Base-by-base conservation (phyloP, 2,888 invertebrate species). In the Isotomurus palustris region DNA sequence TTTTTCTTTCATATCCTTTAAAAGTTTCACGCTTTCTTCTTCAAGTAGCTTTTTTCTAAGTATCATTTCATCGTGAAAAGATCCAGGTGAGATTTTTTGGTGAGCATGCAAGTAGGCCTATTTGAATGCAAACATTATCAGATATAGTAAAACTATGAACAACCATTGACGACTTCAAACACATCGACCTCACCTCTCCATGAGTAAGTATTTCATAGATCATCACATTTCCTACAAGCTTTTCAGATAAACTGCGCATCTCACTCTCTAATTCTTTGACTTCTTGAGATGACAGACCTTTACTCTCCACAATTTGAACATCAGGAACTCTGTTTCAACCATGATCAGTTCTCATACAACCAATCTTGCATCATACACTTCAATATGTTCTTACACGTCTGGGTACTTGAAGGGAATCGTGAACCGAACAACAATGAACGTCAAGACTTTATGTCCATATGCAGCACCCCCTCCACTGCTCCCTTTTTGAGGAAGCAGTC, bases 1-100 rank as follows among this genome's bases (percentile, higher is more conserved):
- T 73, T 83, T 81, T 64, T 84, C 82, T 72, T 85, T 84, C 68
- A 84, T 84, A 14, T 81, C 79, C 68, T 83, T 54, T 32, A 54
- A 51, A 32, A 53, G 53, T 41, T 56, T 56, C 21, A 56, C 19
- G 36, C 41, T 78, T 51, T 83, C 80, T 58, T 84, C 80, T 69
- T 86, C 82, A 66, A 81, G 79, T 72, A 85, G 83, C 67, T 83
- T 82, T 62, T 84, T 83, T 52, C 85, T 81, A 49, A 82, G 81
- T 10, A 91, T 75, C 93, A 94, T 94, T 78, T 93, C 88, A 62
- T 94, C 93, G 71, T 93, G 91, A 75, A 88, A 91, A 8, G 93
- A 93, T 58, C 86, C 81, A 50, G 80, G 80, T 0, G 84, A 84
- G 0, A 91, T 89, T 73, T 86, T 88, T 73, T 91, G 91, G 75